These are phyloP conservation scores for Amniataba percoides DNA, from an alignment of 2,797 vertebrate genomes.

Conservation along the genomic window DNA sequence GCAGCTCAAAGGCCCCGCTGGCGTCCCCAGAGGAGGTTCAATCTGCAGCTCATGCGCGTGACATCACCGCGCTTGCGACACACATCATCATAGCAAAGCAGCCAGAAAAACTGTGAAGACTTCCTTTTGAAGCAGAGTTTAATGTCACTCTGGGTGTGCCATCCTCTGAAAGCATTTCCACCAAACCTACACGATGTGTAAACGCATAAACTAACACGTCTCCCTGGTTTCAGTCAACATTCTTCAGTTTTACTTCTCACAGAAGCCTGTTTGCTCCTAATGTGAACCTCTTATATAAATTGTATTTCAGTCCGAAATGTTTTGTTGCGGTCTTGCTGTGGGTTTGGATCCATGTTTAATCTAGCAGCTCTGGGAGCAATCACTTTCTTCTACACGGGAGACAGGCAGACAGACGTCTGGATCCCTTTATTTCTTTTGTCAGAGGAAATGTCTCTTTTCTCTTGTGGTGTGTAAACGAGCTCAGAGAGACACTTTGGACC, in stretches of 20 bases:
- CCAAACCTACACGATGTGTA: slow-evolving; percentile 20
- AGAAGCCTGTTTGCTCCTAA: slow-evolving; percentile 70
- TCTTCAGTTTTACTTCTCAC: slow-evolving; percentile 67
- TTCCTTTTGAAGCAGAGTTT: not conserved
- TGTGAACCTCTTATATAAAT: slow-evolving; percentile 79
- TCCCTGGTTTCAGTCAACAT: slow-evolving; percentile 49
- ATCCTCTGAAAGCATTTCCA: slow-evolving; percentile 26
- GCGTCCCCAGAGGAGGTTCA: slow-evolving; percentile 25
- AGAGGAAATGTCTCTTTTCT: slow-evolving; percentile 81
- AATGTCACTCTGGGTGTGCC: slow-evolving; percentile 38
- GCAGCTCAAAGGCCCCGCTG: slow-evolving; percentile 35
- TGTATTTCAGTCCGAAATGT: slow-evolving; percentile 77
- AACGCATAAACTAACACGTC: slow-evolving; percentile 39
- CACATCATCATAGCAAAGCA: slow-evolving; percentile 11
- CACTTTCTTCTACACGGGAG: slow-evolving; percentile 76
- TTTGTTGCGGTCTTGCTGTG: slow-evolving; percentile 83
- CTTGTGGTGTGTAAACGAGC: slow-evolving; percentile 65
- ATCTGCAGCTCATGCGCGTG: slow-evolving; percentile 18
- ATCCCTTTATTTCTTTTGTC: slow-evolving; percentile 81
- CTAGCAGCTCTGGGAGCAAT: slow-evolving; percentile 86
- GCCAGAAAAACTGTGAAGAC: slow-evolving; percentile 21
- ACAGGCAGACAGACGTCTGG: slow-evolving; percentile 75
- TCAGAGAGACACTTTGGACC: slow-evolving; percentile 51
- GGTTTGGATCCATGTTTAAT: slow-evolving; percentile 84
- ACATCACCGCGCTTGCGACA: slow-evolving; percentile 28